Percentiles rank a stretch among this genome's conserved stretches.
Conservation (phyloP, 2,113 vertebrate species). For the Taxidea taxus region DNA sequence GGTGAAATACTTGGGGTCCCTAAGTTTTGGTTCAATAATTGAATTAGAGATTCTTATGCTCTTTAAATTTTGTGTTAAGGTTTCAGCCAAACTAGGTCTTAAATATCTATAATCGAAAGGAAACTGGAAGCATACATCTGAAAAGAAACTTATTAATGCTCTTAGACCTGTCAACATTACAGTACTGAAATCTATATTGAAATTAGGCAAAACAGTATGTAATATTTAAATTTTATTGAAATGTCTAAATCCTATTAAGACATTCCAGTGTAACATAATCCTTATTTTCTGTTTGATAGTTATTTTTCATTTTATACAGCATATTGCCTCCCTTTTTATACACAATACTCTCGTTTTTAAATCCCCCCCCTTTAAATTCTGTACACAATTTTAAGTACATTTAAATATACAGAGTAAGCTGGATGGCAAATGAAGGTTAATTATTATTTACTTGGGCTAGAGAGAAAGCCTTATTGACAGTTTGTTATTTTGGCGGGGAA, state of each 20-base stretch:
- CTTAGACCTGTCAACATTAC: background rate
- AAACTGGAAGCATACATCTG: background rate
- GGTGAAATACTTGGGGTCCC: background rate
- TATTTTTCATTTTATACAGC: slow-evolving; percentile 18
- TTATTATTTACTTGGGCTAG: slow-evolving; percentile 3
- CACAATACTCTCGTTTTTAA: background rate
- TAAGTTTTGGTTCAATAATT: slow-evolving; percentile 2
- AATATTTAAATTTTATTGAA: background rate
- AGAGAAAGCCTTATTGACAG: slow-evolving; percentile 13
- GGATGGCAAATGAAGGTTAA: slow-evolving; percentile 28
- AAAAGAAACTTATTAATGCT: slow-evolving; percentile 12
- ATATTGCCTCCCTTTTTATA: background rate
- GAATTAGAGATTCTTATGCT: background rate
- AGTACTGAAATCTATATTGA: slow-evolving; percentile 16
- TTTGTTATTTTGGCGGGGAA: background rate
- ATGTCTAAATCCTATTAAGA: slow-evolving; percentile 33
- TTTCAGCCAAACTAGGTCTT: background rate
- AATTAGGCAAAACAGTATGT: background rate
- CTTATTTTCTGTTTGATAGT: background rate
- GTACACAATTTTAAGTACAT: slow-evolving; percentile 17
- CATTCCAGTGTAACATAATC: background rate
- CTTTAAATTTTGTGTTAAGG: background rate
- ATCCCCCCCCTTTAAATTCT: slow-evolving; percentile 3
- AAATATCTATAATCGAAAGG: slow-evolving; percentile 17
- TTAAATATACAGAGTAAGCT: slow-evolving; percentile 20